Conservation (phyloP, 2,888 invertebrate species). For the Megamerina dolium region DNA sequence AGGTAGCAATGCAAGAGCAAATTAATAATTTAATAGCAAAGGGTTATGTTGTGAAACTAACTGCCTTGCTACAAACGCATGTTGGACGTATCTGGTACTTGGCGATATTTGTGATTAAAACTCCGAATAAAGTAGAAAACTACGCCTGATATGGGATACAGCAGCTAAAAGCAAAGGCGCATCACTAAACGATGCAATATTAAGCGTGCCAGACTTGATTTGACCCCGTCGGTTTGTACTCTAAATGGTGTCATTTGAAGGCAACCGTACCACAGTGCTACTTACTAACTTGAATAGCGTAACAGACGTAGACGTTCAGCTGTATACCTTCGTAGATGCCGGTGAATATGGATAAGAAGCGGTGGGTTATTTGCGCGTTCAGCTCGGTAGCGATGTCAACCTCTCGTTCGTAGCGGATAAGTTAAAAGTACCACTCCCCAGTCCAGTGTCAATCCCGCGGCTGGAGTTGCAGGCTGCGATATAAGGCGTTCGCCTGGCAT, state of each 20-base stretch:
- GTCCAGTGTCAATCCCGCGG: slow-evolving; percentile 2
- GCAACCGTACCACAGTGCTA: neutral
- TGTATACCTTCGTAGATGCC: too few relatives aligned
- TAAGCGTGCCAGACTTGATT: too few relatives aligned
- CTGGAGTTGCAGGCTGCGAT: slow-evolving; percentile 2
- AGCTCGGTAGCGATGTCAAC: too few relatives aligned
- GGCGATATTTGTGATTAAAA: neutral
- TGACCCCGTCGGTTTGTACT: too few relatives aligned
- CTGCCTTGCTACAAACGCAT: neutral
- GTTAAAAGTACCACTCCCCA: slow-evolving; percentile 1
- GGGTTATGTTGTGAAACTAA: neutral
- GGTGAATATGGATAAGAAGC: too few relatives aligned
- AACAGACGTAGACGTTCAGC: too few relatives aligned
- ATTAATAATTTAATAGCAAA: neutral
- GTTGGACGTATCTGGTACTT: neutral
- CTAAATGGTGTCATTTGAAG: too few relatives aligned
- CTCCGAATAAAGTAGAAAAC: neutral
- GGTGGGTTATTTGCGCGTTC: too few relatives aligned
- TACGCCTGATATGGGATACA: too few relatives aligned
- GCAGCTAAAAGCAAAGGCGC: too few relatives aligned
- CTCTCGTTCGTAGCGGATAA: neutral
- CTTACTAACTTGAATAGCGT: neutral
- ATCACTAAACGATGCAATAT: neutral
- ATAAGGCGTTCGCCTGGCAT: neutral
- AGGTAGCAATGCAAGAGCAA: too few relatives aligned